Evolutionary conservation across 2,113 vertebrate genomes (phyloP).

Genomic region (Hoplias malabaricus): DNA sequence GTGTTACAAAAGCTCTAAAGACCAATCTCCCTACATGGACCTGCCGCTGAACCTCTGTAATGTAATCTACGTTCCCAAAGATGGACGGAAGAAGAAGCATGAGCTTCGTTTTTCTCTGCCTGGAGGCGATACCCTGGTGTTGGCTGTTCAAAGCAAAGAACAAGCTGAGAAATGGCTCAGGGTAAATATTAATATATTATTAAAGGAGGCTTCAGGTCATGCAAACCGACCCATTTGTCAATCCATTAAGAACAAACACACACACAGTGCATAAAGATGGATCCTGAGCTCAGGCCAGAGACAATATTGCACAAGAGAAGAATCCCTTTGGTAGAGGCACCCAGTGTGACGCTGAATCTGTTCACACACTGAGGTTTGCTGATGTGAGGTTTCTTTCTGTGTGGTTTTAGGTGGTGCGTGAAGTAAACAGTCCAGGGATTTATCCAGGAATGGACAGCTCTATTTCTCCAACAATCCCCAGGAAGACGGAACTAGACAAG

Average conservation of each 20-base stretch:
- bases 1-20: constrained; percentile 98
- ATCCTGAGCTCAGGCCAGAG: constrained; percentile 14
- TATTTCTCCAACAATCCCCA: constrained; percentile 82
- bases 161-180: constrained; percentile 96
- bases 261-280: constrained; percentile 11
- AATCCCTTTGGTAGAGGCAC: constrained; percentile 17
- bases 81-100: constrained; percentile 91
- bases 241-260: constrained; percentile 16
- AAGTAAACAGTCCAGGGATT: constrained; percentile 76
- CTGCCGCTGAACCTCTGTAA: constrained; percentile 82
- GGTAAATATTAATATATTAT: constrained; percentile 70
- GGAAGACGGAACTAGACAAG: constrained; percentile 90
- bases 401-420: constrained; percentile 84
- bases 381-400: constrained; percentile 39
- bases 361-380: background rate
- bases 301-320: constrained; percentile 42
- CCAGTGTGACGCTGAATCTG: constrained; percentile 16
- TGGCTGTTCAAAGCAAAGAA: constrained; percentile 95
- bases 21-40: constrained; percentile 83
- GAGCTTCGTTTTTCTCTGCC: constrained; percentile 91
- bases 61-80: constrained; percentile 91
- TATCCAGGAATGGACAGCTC: constrained; percentile 73
- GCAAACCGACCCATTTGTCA: background rate
- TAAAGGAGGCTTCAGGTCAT: background rate
- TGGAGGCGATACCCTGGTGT: constrained; percentile 84